phyloP scores from a whole-genome alignment of 2,113 vertebrate genomes.

The Indicator maculatus region DNA sequence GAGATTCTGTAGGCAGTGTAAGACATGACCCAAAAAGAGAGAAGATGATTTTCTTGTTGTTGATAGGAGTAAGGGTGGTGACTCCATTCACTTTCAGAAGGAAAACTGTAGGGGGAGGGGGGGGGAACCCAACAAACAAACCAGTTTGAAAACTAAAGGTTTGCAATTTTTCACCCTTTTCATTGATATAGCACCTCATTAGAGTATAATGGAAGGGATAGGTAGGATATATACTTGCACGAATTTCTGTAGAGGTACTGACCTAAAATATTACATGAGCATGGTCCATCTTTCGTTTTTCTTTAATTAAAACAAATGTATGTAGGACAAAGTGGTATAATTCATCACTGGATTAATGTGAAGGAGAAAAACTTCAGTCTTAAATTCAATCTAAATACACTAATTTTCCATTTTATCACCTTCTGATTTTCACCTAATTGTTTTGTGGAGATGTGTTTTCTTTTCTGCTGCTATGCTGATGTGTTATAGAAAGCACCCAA shows the following conservation, averaged over 20 bases:
- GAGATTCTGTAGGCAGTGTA: neutral
- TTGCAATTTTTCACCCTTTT: neutral
- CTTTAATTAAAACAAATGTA: conserved; percentile 50
- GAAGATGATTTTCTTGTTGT: neutral
- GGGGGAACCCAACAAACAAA: neutral
- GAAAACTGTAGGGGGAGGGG: neutral
- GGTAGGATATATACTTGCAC: neutral
- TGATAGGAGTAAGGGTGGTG: neutral
- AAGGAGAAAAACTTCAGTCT: neutral
- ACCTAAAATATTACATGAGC: conserved; percentile 12
- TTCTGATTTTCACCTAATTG: conserved; percentile 56
- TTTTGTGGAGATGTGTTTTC: neutral
- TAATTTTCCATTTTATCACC: conserved; percentile 55
- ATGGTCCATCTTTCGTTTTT: neutral
- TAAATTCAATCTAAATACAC: conserved; percentile 40
- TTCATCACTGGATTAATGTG: conserved; percentile 43
- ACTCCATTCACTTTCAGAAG: neutral
- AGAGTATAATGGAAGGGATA: neutral
- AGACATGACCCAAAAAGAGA: neutral
- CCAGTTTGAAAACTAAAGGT: neutral
- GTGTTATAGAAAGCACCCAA: neutral
- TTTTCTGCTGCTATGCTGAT: neutral
- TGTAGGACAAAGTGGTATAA: neutral
- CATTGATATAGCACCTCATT: conserved; percentile 5
- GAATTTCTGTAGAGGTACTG: neutral